These are phyloP conservation scores for Scalopus aquaticus DNA, from an alignment of 2,113 vertebrate genomes.

Conservation along the genomic window DNA sequence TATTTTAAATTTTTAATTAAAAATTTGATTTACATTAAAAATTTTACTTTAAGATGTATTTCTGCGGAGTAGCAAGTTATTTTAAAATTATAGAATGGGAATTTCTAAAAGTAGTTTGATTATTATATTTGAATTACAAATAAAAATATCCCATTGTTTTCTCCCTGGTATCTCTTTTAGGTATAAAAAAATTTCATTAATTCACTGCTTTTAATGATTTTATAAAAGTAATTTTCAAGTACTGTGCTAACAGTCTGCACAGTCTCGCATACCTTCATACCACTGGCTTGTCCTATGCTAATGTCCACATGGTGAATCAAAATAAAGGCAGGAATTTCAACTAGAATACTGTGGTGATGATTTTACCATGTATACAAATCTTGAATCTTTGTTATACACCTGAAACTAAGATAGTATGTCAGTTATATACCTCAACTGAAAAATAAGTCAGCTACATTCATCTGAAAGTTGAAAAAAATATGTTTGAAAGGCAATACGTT, in stretches of 20 bases:
- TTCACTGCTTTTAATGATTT: neutral
- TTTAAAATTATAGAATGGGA: too few species aligned
- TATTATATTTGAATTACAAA: constrained; percentile 21
- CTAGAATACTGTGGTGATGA: neutral
- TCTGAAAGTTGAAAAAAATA: neutral
- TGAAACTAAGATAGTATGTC: neutral
- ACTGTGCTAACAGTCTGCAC: neutral
- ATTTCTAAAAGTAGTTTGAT: neutral
- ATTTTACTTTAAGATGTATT: too few species aligned
- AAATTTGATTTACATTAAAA: too few species aligned
- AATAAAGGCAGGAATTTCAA: neutral
- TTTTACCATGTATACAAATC: neutral
- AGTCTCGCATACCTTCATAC: neutral
- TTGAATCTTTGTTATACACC: too few species aligned
- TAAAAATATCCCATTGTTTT: neutral
- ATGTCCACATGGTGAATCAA: neutral
- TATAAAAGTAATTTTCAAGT: neutral
- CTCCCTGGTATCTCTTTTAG: neutral
- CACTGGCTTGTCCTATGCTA: neutral
- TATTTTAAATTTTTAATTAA: too few species aligned
- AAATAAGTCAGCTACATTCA: neutral
- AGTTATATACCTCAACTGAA: neutral
- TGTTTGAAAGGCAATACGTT: neutral
- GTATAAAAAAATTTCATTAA: neutral
- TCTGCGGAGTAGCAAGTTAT: neutral